phyloP scores from a whole-genome alignment of 2,797 vertebrate species.

The Sylvia borin region DNA sequence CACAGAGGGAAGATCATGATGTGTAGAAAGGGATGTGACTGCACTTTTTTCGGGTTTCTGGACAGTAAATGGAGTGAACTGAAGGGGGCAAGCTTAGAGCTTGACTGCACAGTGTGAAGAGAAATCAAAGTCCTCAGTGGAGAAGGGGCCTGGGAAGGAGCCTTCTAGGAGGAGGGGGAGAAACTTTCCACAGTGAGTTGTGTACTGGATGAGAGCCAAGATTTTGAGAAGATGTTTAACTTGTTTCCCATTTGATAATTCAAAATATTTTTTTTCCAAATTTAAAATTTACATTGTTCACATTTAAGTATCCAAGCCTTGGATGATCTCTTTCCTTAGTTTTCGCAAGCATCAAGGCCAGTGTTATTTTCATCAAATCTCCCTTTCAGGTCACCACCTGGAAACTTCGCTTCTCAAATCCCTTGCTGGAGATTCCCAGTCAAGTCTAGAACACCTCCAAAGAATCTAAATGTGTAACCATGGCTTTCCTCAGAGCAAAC shows the following conservation, averaged over 20 bases:
- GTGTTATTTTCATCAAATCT: background rate
- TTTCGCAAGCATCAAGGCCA: background rate
- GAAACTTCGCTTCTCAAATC: background rate
- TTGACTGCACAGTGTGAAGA: conserved; percentile 11
- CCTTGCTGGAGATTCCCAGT: background rate
- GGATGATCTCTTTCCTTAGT: background rate
- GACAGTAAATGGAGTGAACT: conserved; percentile 39
- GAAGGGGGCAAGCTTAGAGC: conserved; percentile 44
- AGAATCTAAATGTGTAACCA: background rate
- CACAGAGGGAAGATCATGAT: background rate
- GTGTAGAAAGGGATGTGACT: background rate
- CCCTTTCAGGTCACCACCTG: background rate
- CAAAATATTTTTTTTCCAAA: background rate
- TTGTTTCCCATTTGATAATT: background rate
- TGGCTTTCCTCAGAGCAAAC: background rate
- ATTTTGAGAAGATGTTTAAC: background rate
- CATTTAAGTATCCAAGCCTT: background rate
- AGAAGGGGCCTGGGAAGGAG: background rate
- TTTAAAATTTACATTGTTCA: background rate
- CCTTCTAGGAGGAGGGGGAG: background rate
- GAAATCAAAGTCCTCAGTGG: background rate
- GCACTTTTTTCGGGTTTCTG: conserved; percentile 6
- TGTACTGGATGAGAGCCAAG: background rate
- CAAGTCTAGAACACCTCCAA: background rate
- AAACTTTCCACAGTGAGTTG: background rate